These are phyloP conservation scores for Falco rusticolus DNA, from an alignment of 2,797 vertebrate genomes.

Conservation along the genomic window DNA sequence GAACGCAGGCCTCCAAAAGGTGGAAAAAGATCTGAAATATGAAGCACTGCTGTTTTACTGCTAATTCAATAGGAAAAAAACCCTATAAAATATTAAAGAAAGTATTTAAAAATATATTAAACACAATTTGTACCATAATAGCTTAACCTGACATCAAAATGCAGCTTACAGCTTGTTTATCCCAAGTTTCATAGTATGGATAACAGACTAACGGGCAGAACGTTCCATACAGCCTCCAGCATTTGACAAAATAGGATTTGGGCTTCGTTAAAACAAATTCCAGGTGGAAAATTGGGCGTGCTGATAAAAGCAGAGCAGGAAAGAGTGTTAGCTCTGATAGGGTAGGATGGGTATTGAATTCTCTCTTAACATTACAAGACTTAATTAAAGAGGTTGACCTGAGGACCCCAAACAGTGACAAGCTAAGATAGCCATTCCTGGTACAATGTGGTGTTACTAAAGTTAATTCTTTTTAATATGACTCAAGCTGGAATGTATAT, in stretches of 20 bases:
- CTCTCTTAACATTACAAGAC: constrained; percentile 62
- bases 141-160: constrained; percentile 58
- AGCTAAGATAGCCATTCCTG: constrained; percentile 49
- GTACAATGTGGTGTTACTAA: constrained; percentile 14
- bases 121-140: constrained; percentile 75
- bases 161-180: constrained; percentile 54
- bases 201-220: constrained; percentile 27
- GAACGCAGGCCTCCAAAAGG: constrained; percentile 48
- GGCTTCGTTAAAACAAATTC: constrained; percentile 70
- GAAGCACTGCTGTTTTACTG: constrained; percentile 70
- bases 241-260: constrained; percentile 51
- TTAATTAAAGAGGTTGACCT: constrained; percentile 75
- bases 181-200: constrained; percentile 9
- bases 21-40: constrained; percentile 67
- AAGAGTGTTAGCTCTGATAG: constrained; percentile 67
- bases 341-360: constrained; percentile 68
- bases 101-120: constrained; percentile 74
- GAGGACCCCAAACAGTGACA: constrained; percentile 55
- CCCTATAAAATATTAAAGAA: constrained; percentile 74
- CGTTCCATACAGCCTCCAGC: constrained; percentile 62
- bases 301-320: constrained; percentile 68
- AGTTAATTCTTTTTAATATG: constrained; percentile 50
- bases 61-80: constrained; percentile 66
- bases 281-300: constrained; percentile 70
- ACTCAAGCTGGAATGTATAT: neutral